These are phyloP conservation scores for Anastrepha ludens DNA, from an alignment of 1,140 invertebrate genomes.

Conservation along the genomic window DNA sequence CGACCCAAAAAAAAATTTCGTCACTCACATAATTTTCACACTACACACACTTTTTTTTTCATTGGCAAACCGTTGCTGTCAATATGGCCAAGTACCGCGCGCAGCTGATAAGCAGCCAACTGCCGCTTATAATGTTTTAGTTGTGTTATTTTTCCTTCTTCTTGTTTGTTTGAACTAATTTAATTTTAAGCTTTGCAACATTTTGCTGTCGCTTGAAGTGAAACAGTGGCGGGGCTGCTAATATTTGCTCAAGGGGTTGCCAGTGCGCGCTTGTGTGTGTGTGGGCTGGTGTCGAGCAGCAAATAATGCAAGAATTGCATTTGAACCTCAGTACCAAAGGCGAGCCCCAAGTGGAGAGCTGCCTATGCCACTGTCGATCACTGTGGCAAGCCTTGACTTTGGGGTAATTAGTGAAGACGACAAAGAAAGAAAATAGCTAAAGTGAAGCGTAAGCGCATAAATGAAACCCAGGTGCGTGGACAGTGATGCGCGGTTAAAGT, in stretches of 20 bases:
- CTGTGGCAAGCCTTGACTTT: slow-evolving; percentile 37
- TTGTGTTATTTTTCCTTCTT: not conserved
- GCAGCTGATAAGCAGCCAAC: slow-evolving; percentile 12
- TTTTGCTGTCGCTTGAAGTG: not conserved
- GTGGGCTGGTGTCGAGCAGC: too few relatives aligned
- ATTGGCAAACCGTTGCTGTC: not conserved
- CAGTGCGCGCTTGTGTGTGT: too few relatives aligned
- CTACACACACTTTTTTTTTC: not conserved
- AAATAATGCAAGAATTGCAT: too few relatives aligned
- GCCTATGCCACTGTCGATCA: not conserved
- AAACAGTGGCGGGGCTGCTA: not conserved
- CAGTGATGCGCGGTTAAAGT: too few relatives aligned
- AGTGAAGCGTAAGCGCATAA: not conserved
- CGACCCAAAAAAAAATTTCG: not conserved
- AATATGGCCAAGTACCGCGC: not conserved
- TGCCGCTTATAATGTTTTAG: not conserved
- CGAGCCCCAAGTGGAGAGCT: not conserved
- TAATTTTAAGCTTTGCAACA: slow-evolving; percentile 41
- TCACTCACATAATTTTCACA: not conserved
- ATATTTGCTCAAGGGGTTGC: too few relatives aligned
- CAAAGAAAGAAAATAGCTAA: slow-evolving; percentile 3
- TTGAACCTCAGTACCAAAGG: too few relatives aligned
- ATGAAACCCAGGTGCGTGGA: not conserved
- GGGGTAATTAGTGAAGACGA: slow-evolving; percentile 39
- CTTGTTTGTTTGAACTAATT: slow-evolving; percentile 36